Evolutionary conservation across 2,797 vertebrate genomes (phyloP).

Genomic region (Lophius americanus): DNA sequence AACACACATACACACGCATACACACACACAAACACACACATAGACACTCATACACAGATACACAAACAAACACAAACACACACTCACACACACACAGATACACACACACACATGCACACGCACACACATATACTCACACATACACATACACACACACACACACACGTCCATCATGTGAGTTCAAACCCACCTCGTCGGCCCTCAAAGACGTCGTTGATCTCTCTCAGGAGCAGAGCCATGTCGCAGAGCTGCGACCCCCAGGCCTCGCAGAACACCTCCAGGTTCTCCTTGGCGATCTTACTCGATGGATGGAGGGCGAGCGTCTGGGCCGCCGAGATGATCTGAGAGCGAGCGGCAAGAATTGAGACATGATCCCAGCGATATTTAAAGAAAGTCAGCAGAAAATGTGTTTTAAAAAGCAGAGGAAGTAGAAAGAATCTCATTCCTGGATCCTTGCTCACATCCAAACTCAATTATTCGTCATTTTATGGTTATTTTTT

Average conservation of each 20-base stretch:
- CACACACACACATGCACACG: conserved; percentile 7
- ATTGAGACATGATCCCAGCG: not conserved
- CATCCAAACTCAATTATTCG: too few species aligned
- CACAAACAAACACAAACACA: conserved; percentile 2
- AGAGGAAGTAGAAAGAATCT: too few species aligned
- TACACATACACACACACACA: conserved; percentile 6
- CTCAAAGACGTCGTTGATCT: conserved; percentile 95
- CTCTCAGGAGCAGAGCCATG: conserved; percentile 90
- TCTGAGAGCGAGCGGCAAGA: conserved; percentile 75
- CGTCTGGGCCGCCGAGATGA: conserved; percentile 96
- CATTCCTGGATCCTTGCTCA: too few species aligned
- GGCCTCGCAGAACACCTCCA: conserved; percentile 98
- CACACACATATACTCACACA: conserved; percentile 7
- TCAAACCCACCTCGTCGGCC: conserved; percentile 89
- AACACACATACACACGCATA: too few species aligned
- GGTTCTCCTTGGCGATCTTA: conserved; percentile 98
- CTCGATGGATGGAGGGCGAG: conserved; percentile 96
- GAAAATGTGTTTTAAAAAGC: too few species aligned
- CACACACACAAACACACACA: too few species aligned
- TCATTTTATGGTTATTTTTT: too few species aligned
- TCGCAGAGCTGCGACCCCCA: conserved; percentile 98
- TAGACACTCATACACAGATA: too few species aligned
- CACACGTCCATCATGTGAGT: not conserved
- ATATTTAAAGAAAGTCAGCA: not conserved
- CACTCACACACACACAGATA: conserved; percentile 7